These are phyloP conservation scores for Pollicipes pollicipes DNA, from an alignment of 1,140 invertebrate genomes.

Conservation along the genomic window DNA sequence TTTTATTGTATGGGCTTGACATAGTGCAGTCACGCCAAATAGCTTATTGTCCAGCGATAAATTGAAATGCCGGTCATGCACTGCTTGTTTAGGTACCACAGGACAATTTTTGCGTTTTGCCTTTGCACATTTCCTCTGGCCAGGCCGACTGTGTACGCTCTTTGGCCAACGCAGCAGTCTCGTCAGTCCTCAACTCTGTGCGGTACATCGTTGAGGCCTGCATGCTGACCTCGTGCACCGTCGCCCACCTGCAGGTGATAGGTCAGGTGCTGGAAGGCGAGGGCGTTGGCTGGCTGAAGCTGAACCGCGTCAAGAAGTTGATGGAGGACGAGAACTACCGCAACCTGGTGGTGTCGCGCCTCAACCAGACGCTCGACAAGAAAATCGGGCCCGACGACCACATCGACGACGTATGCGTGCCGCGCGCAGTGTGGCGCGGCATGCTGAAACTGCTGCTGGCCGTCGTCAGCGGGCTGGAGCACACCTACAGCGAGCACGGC, in stretches of 20 bases:
- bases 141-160: too few relatives aligned
- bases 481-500: constrained; percentile 81
- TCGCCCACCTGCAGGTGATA: constrained; percentile 45
- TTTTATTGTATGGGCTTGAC: too few relatives aligned
- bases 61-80: too few relatives aligned
- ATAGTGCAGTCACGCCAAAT: too few relatives aligned
- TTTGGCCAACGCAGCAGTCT: too few relatives aligned
- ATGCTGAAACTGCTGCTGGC: constrained; percentile 83
- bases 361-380: constrained; percentile 82
- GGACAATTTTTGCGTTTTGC: too few relatives aligned
- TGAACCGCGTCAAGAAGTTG: constrained; percentile 81
- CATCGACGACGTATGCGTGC: constrained; percentile 90
- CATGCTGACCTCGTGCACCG: too few relatives aligned
- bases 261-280: constrained; percentile 84
- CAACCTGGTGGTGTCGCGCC: constrained; percentile 82
- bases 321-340: constrained; percentile 99
- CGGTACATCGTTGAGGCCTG: too few relatives aligned
- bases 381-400: constrained; percentile 90
- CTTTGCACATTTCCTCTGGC: too few relatives aligned
- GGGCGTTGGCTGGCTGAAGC: constrained; percentile 90
- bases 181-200: too few relatives aligned
- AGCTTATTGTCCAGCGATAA: too few relatives aligned
- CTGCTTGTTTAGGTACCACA: too few relatives aligned
- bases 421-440: constrained; percentile 83
- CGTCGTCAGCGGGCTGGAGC: constrained; percentile 72